A percentile compares a stretch with the other conserved stretches of the same genome.
phyloP scores from a whole-genome alignment of 2,113 vertebrate genomes.

The Ictalurus punctatus region DNA sequence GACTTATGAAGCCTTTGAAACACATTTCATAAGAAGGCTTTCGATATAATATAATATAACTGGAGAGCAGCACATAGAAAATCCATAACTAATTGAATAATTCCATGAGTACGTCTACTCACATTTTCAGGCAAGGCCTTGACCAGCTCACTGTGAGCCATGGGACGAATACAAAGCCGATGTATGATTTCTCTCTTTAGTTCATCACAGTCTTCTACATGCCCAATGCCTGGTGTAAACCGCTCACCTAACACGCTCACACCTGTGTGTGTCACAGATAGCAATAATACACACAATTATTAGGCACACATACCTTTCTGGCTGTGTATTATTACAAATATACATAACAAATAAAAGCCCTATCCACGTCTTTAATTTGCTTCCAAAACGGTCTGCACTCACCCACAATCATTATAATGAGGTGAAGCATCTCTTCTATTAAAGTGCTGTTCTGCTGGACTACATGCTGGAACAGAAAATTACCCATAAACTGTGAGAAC shows the following conservation, averaged over 20 bases:
- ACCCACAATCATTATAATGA: slow-evolving; percentile 96
- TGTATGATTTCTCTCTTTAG: slow-evolving; percentile 94
- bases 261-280: too few relatives aligned
- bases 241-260: slow-evolving; percentile 86
- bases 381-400: slow-evolving; percentile 61
- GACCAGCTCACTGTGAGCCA: slow-evolving; percentile 96
- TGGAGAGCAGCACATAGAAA: background rate
- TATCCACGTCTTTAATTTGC: background rate
- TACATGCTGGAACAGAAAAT: slow-evolving; percentile 77
- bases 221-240: slow-evolving; percentile 85
- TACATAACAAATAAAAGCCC: background rate
- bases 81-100: background rate
- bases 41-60: background rate
- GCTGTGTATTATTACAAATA: background rate
- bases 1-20: background rate
- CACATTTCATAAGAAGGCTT: background rate
- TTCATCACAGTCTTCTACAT: slow-evolving; percentile 85
- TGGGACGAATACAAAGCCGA: slow-evolving; percentile 91
- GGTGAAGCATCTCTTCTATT: slow-evolving; percentile 97
- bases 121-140: slow-evolving; percentile 96
- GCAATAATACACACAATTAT: background rate
- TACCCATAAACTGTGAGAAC: background rate
- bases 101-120: slow-evolving; percentile 62
- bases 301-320: background rate
- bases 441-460: slow-evolving; percentile 96